Percentiles rank a stretch among this genome's conserved stretches.
Evolutionary conservation across 2,888 invertebrate species (phyloP).

Genomic region (Oithona nana): DNA sequence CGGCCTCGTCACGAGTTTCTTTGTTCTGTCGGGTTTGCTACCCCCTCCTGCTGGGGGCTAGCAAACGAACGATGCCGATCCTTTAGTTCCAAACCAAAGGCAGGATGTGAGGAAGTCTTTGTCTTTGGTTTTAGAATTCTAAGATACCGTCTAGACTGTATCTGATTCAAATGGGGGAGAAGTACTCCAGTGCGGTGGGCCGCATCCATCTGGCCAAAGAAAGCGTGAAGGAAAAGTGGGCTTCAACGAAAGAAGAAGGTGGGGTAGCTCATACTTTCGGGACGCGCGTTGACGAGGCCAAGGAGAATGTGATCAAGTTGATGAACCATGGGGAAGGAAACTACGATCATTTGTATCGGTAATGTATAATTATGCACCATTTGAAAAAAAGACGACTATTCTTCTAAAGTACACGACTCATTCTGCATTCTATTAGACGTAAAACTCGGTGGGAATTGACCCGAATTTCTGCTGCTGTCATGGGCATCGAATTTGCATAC

Average conservation of each 20-base stretch:
- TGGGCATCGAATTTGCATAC: constrained; percentile 94
- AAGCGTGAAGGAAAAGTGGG: constrained; percentile 21
- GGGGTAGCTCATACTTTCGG: constrained; percentile 19
- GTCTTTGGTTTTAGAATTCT: no score
- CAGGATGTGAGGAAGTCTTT: no score
- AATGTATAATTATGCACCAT: no score
- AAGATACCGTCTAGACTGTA: no score
- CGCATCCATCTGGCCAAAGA: constrained; percentile 19
- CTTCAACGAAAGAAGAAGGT: constrained; percentile 18
- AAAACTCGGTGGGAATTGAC: constrained; percentile 45
- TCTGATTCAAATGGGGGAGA: constrained; percentile 18
- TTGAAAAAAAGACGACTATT: no score
- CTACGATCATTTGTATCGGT: constrained; percentile 5
- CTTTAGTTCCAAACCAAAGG: no score
- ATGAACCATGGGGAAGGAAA: constrained; percentile 17
- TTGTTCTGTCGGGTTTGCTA: neutral
- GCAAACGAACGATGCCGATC: no score
- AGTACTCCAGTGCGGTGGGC: constrained; percentile 19
- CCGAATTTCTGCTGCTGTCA: constrained; percentile 76
- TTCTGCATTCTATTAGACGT: no score
- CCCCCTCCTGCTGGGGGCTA: neutral
- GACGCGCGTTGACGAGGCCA: constrained; percentile 15
- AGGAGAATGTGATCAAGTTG: constrained; percentile 17
- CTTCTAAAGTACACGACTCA: no score
- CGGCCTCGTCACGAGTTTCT: neutral